Evolutionary conservation across 2,113 vertebrate species (phyloP), one percentile per base, ranked within the genome.

Genomic region (Onychostruthus taczanowskii): DNA sequence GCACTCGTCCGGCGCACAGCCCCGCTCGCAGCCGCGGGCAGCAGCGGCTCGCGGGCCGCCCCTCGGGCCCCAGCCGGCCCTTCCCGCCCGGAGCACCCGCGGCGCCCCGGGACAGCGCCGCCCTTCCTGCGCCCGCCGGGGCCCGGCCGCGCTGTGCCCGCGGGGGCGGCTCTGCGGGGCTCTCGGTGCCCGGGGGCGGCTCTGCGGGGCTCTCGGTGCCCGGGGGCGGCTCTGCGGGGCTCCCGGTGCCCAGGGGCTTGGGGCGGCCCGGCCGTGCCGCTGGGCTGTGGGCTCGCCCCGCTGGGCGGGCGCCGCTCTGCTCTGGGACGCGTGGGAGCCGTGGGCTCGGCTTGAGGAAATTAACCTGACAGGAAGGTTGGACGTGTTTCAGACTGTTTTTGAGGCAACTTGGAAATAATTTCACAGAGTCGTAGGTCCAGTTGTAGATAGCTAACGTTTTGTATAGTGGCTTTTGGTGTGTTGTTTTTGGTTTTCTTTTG

Each of bases 11-110:
- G 16, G 26, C 6, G 2, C 21, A 3, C 13, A 11, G 0, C 13
- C 19, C 8, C 15, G 2, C 7, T 0, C 0, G 7, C 72, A 6
- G 37, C 47, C 3, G 7, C 2, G 10, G n/a, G 13, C 50, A 7
- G 8, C 43, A 4, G 33, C 6, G 7, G 16, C 39, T 6, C 17
- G n/a, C 39, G 2, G 21, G 35, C 56, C 26, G 7, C 18, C 8
- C 22, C 37, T 16, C 8, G 4, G 41, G 2, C 17, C 28, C 7
- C 16, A 8, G 56, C 21, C 3, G 1, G 41, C 70, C 23, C 16
- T 7, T 15, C 30, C 9, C 4, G 24, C 49, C 8, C 49, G 5
- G 13, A 27, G 39, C 43, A 20, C 28, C 28, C 10, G 3, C 2
- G 2, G 37, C 6, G 11, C 26, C 3, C 3, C 1, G 33, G 64